phyloP scores from a whole-genome alignment of 1,140 invertebrate genomes.

The Leptonema lineaticorne region DNA sequence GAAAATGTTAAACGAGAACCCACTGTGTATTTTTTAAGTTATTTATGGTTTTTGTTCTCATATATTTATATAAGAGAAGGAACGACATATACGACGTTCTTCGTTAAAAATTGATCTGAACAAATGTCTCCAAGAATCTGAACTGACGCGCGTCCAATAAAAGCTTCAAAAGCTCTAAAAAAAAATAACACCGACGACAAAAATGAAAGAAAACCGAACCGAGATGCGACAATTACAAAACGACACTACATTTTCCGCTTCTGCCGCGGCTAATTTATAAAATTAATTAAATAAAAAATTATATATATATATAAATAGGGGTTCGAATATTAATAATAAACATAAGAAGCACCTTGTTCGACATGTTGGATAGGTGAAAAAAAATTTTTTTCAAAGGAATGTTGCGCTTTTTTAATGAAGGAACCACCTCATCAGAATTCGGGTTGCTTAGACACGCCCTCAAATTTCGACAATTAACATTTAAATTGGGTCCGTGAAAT shows the following conservation, averaged over 20 bases:
- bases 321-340: no score
- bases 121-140: not conserved
- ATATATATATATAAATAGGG: no score
- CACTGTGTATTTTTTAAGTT: no score
- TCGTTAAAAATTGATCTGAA: not conserved
- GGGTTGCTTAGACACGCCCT: not conserved
- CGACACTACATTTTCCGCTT: not conserved
- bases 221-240: not conserved
- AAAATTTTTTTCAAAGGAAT: constrained; percentile 3
- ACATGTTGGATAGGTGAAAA: not conserved
- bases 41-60: no score
- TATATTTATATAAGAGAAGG: no score
- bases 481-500: not conserved
- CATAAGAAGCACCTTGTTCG: not conserved
- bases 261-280: no score
- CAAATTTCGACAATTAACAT: constrained; percentile 1
- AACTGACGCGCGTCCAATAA: not conserved
- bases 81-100: not conserved
- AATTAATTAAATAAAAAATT: no score
- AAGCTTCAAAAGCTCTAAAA: no score
- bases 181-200: not conserved
- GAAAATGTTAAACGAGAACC: no score
- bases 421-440: not conserved
- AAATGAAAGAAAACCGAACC: not conserved
- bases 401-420: not conserved